These are phyloP conservation scores for Entosphenus tridentatus DNA, from an alignment of 2,113 vertebrate genomes.

Conservation along the genomic window DNA sequence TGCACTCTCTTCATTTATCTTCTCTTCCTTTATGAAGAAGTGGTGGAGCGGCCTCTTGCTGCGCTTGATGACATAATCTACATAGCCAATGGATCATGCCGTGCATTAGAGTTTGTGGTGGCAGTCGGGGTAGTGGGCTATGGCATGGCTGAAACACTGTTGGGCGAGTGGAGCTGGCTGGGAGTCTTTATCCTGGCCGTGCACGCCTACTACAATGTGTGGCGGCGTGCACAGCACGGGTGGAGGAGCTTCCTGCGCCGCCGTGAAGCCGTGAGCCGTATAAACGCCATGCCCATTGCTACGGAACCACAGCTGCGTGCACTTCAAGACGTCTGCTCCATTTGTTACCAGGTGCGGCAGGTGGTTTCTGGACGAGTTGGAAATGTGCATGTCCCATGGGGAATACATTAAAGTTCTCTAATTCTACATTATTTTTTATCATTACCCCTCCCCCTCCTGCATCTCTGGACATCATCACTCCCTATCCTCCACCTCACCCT, in stretches of 20 bases:
- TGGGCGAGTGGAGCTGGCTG: constrained; percentile 65
- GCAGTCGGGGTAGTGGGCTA: constrained; percentile 51
- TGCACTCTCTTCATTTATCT: constrained; percentile 48
- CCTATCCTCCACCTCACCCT: not conserved
- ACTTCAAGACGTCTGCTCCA: constrained; percentile 43
- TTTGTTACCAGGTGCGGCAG: constrained; percentile 49
- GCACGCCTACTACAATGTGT: constrained; percentile 60
- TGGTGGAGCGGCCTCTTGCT: constrained; percentile 27
- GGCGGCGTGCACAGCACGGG: constrained; percentile 46
- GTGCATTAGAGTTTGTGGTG: constrained; percentile 52
- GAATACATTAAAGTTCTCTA: not conserved
- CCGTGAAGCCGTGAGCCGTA: constrained; percentile 41
- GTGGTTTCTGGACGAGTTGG: not conserved
- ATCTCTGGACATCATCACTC: not conserved
- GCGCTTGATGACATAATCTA: constrained; percentile 51
- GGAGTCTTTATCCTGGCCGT: constrained; percentile 47
- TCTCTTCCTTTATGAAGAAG: constrained; percentile 44
- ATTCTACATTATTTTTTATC: not conserved
- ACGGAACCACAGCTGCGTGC: constrained; percentile 26
- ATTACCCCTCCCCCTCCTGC: not conserved
- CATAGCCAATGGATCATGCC: constrained; percentile 38
- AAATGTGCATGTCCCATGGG: not conserved
- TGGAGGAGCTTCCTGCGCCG: constrained; percentile 52
- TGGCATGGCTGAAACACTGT: constrained; percentile 44
- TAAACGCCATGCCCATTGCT: constrained; percentile 32